Evolutionary conservation across 1,140 invertebrate species (phyloP).

Genomic region (Ceratina calcarata): DNA sequence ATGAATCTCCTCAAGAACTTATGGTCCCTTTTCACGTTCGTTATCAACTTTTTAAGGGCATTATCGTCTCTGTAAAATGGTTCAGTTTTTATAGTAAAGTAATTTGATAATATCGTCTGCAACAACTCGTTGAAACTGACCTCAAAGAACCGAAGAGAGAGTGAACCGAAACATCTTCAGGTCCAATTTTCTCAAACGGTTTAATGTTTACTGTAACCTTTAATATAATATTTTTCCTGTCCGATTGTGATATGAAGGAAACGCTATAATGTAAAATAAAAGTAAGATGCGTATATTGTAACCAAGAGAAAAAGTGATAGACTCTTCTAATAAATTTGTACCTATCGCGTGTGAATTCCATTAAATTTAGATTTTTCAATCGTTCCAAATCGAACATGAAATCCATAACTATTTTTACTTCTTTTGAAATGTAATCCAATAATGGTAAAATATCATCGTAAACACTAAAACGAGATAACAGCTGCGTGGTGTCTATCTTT

Average conservation of each 20-base stretch:
- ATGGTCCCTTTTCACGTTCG: slow-evolving; percentile 66
- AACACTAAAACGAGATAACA: slow-evolving; percentile 48
- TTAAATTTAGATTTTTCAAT: slow-evolving; percentile 59
- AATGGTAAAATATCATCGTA: slow-evolving; percentile 61
- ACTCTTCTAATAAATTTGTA: slow-evolving; percentile 46
- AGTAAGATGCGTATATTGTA: slow-evolving; percentile 15
- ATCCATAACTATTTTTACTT: slow-evolving; percentile 67
- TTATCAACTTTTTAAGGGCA: slow-evolving; percentile 63
- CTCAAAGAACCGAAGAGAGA: slow-evolving; percentile 65
- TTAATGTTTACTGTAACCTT: slow-evolving; percentile 63
- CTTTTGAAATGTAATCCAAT: slow-evolving; percentile 60
- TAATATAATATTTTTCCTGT: slow-evolving; percentile 63
- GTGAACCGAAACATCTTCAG: slow-evolving; percentile 56
- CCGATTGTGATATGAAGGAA: slow-evolving; percentile 60
- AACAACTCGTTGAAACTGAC: slow-evolving; percentile 49
- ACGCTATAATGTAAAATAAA: slow-evolving; percentile 60
- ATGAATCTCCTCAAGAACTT: slow-evolving; percentile 68
- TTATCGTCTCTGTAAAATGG: slow-evolving; percentile 61
- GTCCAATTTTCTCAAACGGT: slow-evolving; percentile 60
- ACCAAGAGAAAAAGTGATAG: neutral
- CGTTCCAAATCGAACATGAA: slow-evolving; percentile 68
- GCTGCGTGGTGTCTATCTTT: slow-evolving; percentile 53
- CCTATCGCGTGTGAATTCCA: slow-evolving; percentile 62
- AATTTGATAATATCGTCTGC: neutral
- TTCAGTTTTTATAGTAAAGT: neutral